These are phyloP conservation scores for Gobiocypris rarus DNA, from an alignment of 2,113 vertebrate genomes.

Conservation along the genomic window DNA sequence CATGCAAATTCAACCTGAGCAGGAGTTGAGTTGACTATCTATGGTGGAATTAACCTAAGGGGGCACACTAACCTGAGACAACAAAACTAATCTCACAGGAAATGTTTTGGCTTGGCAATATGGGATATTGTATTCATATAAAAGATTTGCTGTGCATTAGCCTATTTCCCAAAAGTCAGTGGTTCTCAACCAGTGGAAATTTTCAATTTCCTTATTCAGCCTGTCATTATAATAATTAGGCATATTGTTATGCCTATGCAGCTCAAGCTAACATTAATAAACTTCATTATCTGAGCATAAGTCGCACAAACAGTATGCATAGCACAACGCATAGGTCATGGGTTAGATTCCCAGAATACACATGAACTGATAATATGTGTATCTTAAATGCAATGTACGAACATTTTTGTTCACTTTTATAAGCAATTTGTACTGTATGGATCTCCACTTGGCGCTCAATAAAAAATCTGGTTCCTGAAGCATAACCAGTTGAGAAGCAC, in stretches of 20 bases:
- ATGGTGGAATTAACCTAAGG: not conserved
- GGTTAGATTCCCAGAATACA: not conserved
- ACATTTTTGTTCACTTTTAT: not conserved
- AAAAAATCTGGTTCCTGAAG: constrained; percentile 11
- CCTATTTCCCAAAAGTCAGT: not conserved
- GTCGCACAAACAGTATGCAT: not conserved
- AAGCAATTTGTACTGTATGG: not conserved
- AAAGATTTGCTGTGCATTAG: not conserved
- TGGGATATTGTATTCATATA: not conserved
- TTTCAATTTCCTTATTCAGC: not conserved
- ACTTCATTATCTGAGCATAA: not conserved
- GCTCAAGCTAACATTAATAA: not conserved
- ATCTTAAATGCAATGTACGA: not conserved
- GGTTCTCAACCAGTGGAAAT: not conserved
- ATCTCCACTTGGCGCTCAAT: not conserved
- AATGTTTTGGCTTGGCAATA: not conserved
- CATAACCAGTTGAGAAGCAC: not conserved
- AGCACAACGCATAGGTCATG: not conserved
- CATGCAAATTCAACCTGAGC: not conserved
- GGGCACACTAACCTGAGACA: not conserved
- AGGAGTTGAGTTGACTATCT: not conserved
- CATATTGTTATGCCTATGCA: not conserved
- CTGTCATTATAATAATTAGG: not conserved
- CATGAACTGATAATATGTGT: not conserved
- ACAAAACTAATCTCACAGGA: not conserved